These are phyloP conservation scores for Phoxinus phoxinus DNA, from an alignment of 2,113 vertebrate genomes.

Conservation along the genomic window DNA sequence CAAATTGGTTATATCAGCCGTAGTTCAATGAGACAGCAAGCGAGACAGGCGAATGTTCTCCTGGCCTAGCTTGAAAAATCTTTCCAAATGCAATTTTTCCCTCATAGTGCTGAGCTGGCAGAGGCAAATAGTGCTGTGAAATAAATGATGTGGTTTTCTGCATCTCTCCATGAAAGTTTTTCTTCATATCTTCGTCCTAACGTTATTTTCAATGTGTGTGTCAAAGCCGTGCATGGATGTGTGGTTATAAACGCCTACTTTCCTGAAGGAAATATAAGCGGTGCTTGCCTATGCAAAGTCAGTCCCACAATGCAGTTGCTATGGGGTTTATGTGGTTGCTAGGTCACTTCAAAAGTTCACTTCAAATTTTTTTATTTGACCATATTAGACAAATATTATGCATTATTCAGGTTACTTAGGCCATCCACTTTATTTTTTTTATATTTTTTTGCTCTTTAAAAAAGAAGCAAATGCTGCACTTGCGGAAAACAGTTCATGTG, in stretches of 20 bases:
- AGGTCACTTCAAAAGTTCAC: neutral
- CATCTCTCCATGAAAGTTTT: neutral
- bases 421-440: neutral
- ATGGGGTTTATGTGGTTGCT: neutral
- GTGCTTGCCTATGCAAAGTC: neutral
- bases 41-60: neutral
- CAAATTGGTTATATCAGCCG: neutral
- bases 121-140: neutral
- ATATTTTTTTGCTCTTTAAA: neutral
- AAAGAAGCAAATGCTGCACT: neutral
- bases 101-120: conserved; percentile 32
- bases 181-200: neutral
- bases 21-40: conserved; percentile 1
- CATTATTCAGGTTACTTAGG: too few species aligned
- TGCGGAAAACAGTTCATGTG: neutral
- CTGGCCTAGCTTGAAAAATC: conserved; percentile 16
- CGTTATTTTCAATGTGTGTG: neutral
- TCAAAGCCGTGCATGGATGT: neutral
- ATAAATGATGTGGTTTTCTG: neutral
- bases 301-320: too few species aligned
- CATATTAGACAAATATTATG: too few species aligned
- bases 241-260: neutral
- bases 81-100: neutral
- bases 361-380: too few species aligned
- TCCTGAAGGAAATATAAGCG: neutral